These are phyloP conservation scores for Chaunax sp. DNA, from an alignment of 2,797 vertebrate species.

Conservation along the genomic window DNA sequence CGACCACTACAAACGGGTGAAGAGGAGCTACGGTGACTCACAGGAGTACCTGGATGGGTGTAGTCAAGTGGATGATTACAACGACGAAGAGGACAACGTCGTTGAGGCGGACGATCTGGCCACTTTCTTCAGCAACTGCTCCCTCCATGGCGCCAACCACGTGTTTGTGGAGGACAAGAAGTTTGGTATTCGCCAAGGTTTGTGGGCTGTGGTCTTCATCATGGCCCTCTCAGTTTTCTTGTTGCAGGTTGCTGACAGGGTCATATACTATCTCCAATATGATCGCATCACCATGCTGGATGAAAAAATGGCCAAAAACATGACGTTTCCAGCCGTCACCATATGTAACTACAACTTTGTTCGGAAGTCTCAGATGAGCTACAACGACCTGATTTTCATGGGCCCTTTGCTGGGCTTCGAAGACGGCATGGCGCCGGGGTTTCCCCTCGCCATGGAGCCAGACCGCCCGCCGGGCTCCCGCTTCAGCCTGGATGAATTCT, in stretches of 20 bases:
- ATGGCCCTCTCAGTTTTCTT: constrained; percentile 90
- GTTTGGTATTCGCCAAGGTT: constrained; percentile 85
- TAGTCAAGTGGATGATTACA: constrained; percentile 65
- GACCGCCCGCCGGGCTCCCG: constrained; percentile 75
- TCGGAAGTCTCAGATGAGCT: constrained; percentile 91
- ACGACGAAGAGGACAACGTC: constrained; percentile 76
- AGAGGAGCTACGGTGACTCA: constrained; percentile 56
- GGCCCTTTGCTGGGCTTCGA: constrained; percentile 90
- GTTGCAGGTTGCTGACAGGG: constrained; percentile 90
- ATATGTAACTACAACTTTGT: constrained; percentile 93
- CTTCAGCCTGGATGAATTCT: constrained; percentile 90
- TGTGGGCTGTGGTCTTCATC: constrained; percentile 90
- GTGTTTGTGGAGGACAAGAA: constrained; percentile 88
- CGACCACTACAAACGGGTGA: constrained; percentile 81
- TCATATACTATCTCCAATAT: constrained; percentile 89
- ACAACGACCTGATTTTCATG: constrained; percentile 90
- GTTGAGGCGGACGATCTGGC: constrained; percentile 79
- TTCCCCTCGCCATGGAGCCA: constrained; percentile 83
- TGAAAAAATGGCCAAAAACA: constrained; percentile 83
- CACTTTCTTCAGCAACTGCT: constrained; percentile 88
- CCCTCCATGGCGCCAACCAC: constrained; percentile 93
- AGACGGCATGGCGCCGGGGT: constrained; percentile 89
- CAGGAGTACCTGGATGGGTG: constrained; percentile 72
- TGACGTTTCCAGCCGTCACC: constrained; percentile 92
- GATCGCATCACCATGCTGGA: constrained; percentile 92